Conservation (phyloP, 2,113 vertebrate genomes). For the Mugil cephalus region DNA sequence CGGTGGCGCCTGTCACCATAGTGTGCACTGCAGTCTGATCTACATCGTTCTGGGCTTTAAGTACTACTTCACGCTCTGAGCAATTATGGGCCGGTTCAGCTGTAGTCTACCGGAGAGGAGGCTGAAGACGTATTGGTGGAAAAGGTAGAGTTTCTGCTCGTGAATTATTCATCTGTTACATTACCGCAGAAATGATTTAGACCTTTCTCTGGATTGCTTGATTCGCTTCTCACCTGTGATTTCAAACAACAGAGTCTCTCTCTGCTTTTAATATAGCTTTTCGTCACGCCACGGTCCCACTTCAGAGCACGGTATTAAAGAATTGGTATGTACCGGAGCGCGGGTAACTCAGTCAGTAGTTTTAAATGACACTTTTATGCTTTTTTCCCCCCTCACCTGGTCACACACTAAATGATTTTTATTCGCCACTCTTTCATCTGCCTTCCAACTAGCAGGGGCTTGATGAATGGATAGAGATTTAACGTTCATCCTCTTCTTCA, state of each 20-base stretch:
- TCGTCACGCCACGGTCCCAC: too few species aligned
- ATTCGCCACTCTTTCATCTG: not conserved
- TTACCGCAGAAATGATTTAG: slow-evolving; percentile 67
- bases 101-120: slow-evolving; percentile 43
- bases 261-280: slow-evolving; percentile 17
- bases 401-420: not conserved
- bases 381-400: not conserved
- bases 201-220: slow-evolving; percentile 36
- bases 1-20: slow-evolving; percentile 74
- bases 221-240: slow-evolving; percentile 60
- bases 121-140: slow-evolving; percentile 56
- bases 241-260: slow-evolving; percentile 23
- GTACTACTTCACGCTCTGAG: slow-evolving; percentile 64
- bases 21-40: slow-evolving; percentile 74
- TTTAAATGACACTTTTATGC: not conserved
- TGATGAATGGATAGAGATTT: slow-evolving; percentile 28
- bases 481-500: slow-evolving; percentile 19
- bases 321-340: too few species aligned
- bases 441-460: not conserved
- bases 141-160: slow-evolving; percentile 60
- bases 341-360: not conserved
- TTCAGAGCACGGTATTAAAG: not conserved
- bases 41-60: slow-evolving; percentile 75
- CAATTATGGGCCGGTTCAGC: slow-evolving; percentile 65
- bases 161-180: slow-evolving; percentile 78